These are phyloP conservation scores for Pelodiscus sinensis DNA, from an alignment of 2,113 vertebrate genomes.

Conservation along the genomic window DNA sequence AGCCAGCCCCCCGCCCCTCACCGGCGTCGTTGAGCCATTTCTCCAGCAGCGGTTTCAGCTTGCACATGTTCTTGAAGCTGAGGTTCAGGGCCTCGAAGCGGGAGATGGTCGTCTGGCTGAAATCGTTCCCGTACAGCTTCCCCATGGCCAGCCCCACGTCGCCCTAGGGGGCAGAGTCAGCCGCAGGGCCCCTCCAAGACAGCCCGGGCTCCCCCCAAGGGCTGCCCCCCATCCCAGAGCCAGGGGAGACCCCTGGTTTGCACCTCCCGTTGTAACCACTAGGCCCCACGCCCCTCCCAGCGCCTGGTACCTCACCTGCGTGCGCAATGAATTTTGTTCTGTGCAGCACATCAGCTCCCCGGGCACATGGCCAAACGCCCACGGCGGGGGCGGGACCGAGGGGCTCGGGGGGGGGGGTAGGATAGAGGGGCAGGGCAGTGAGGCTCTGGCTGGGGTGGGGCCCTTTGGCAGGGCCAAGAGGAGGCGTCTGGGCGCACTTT, in stretches of 20 bases:
- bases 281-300: no score
- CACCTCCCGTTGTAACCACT: background rate
- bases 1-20: constrained; percentile 47
- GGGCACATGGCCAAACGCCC: no score
- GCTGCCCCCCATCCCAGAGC: background rate
- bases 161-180: constrained; percentile 74
- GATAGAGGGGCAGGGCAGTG: no score
- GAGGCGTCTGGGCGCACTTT: no score
- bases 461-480: no score
- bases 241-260: background rate
- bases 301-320: no score
- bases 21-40: constrained; percentile 95
- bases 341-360: no score
- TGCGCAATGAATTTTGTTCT: no score
- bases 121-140: constrained; percentile 94
- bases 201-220: background rate
- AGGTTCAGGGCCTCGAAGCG: constrained; percentile 94
- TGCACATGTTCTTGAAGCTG: constrained; percentile 98
- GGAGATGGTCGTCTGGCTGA: constrained; percentile 95
- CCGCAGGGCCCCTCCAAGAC: fast-evolving
- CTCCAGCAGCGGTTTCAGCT: constrained; percentile 93
- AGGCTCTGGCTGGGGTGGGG: no score
- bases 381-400: no score
- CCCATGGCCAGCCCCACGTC: constrained; percentile 95
- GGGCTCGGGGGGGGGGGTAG: no score